Evolutionary conservation across 2,797 vertebrate species (phyloP).

Genomic region (Euphonia xanthogaster): DNA sequence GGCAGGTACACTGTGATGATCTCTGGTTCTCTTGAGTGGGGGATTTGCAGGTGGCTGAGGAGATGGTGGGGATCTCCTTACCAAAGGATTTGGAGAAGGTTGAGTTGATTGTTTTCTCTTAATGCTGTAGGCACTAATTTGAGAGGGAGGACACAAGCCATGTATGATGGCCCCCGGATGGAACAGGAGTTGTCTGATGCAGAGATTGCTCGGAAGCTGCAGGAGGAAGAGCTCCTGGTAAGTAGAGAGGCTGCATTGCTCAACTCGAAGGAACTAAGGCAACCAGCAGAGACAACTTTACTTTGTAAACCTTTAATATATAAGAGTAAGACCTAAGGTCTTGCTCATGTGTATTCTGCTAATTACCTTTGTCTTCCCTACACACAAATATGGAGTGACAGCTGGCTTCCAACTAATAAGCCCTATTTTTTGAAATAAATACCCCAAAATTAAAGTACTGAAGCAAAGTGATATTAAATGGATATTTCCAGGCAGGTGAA

Average conservation of each 20-base stretch:
- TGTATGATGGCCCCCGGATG: conserved; percentile 71
- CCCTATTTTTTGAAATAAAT: not conserved
- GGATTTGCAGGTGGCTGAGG: not conserved
- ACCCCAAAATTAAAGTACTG: not conserved
- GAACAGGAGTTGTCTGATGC: conserved; percentile 88
- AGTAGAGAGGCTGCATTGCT: not conserved
- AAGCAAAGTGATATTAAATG: not conserved
- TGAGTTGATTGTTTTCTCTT: not conserved
- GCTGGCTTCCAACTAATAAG: not conserved
- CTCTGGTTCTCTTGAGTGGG: not conserved
- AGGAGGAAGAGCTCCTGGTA: conserved; percentile 93
- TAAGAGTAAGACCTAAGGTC: not conserved
- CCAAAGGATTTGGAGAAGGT: not conserved
- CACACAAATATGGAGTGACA: rapidly evolving
- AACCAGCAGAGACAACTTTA: not conserved
- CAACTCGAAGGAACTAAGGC: not conserved
- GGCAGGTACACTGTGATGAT: not conserved
- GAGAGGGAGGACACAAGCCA: conserved; percentile 72
- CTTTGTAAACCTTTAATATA: not conserved
- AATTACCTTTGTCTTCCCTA: not conserved
- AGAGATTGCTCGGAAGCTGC: conserved; percentile 90
- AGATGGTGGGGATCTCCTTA: not conserved
- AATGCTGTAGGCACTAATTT: conserved; percentile 75
- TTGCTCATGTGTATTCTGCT: not conserved
- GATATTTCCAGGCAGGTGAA: not conserved